Evolutionary conservation across 1,140 invertebrate genomes (phyloP), one percentile per base, ranked within the genome.

Genomic region (Drosophila kanapiae): DNA sequence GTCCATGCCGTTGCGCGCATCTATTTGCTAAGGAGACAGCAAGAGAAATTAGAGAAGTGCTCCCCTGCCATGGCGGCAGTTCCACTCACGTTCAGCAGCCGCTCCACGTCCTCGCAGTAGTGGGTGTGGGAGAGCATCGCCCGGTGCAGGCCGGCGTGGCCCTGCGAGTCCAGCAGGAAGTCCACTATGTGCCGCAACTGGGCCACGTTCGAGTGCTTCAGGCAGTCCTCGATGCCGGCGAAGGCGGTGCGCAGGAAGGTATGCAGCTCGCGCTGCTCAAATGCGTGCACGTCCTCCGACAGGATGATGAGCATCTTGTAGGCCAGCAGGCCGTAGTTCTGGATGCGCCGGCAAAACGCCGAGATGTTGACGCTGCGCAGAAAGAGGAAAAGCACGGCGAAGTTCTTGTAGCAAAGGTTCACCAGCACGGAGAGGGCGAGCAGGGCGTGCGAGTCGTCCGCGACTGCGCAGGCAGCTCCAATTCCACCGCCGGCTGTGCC

Each of bases 391-490:
- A 95, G 83, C 5, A 94, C 94, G 10, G 94, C 94, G 48, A 94
- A 92, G 90, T 95, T 95, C 80, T 95, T 95, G 60, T 95, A 94
- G 80, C 94, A 95, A 3, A 95, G 77, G 86, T 95, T 95, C 14
- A 95, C 94, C 9, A 95, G 71, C 27, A 95, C 93, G 1, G 94
- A 94, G 1, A 95, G 85, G 0, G 94, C 94, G 23, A 94, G 80
- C 10, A 93, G 80, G 5, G 94, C 93, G 11, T 94, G 85, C 3
- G 94, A 91, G 42, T 93, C 92, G 8, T 87, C 70, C 4, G 56
- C 77, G 6, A 70, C 80, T 2, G 64, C 37, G 14, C 56, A 43
- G 0, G n/a, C 13, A 1, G 71, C 9, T 5, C 48, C 47, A 7
- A 10, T 13, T 6, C 5, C 40, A 4, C 54, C 27, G 0, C 48